A percentile compares a stretch with the other conserved stretches of the same genome.
Conservation (phyloP, 2,113 vertebrate species). For the Gyps fulvus region DNA sequence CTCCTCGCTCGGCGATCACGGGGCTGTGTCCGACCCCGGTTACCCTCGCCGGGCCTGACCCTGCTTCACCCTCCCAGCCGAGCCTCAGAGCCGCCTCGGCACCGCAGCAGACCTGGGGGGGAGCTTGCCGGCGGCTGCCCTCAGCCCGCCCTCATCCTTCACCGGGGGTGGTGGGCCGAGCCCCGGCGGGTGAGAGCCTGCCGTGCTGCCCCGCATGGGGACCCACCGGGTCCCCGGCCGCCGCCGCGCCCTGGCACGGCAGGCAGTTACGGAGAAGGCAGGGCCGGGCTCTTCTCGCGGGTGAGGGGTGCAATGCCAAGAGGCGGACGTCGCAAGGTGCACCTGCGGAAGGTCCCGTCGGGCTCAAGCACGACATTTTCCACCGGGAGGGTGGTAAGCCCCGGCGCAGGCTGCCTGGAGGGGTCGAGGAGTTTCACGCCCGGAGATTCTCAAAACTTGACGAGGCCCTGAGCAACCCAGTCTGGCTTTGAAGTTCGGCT, state of each 20-base stretch:
- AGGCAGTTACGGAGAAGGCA: not conserved
- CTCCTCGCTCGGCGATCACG: rapidly evolving
- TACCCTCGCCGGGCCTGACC: not conserved
- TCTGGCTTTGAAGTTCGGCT: not conserved
- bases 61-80: rapidly evolving
- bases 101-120: rapidly evolving
- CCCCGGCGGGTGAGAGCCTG: not conserved
- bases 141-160: not conserved
- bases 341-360: not conserved
- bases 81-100: not conserved
- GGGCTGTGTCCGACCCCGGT: not conserved
- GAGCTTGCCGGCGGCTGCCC: rapidly evolving
- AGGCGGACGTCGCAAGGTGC: not conserved
- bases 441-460: not conserved
- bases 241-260: rapidly evolving
- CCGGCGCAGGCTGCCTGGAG: not conserved
- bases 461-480: not conserved
- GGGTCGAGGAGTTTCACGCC: not conserved
- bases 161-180: rapidly evolving
- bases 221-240: rapidly evolving
- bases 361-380: not conserved
- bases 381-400: not conserved
- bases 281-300: not conserved
- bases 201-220: no score
- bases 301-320: not conserved